phyloP scores from a whole-genome alignment of 1,140 invertebrate species.

The Hylyphantes graminicola region DNA sequence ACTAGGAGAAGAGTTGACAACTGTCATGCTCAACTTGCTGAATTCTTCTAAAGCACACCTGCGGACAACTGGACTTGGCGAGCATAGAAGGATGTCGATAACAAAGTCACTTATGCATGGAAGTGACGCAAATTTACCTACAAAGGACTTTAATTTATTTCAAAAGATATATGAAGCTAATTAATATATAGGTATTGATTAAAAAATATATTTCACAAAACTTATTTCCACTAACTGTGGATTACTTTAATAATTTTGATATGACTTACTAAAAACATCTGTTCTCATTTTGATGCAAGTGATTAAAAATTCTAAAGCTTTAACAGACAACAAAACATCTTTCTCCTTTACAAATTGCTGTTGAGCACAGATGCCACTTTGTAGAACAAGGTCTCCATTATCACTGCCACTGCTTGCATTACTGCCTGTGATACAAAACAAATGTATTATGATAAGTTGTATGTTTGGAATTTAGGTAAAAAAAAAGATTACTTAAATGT shows the following conservation, averaged over 20 bases:
- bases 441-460: background rate
- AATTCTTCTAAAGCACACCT: slow-evolving; percentile 70
- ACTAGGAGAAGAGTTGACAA: slow-evolving; percentile 55
- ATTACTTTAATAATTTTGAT: no score
- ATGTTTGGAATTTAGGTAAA: no score
- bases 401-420: slow-evolving; percentile 68
- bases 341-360: slow-evolving; percentile 67
- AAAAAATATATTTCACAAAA: background rate
- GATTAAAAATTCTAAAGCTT: slow-evolving; percentile 71
- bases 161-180: background rate
- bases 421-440: slow-evolving; percentile 65
- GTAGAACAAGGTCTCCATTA: slow-evolving; percentile 68
- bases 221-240: no score
- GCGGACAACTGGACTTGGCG: slow-evolving; percentile 68
- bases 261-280: slow-evolving; percentile 67
- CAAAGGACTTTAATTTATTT: slow-evolving; percentile 6
- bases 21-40: slow-evolving; percentile 66
- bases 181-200: background rate
- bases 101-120: slow-evolving; percentile 71
- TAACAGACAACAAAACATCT: slow-evolving; percentile 70
- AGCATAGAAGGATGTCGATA: slow-evolving; percentile 72
- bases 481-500: no score
- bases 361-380: slow-evolving; percentile 69
- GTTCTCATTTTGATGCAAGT: slow-evolving; percentile 69
- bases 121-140: slow-evolving; percentile 68